Percentiles rank a stretch among this genome's conserved stretches.
Evolutionary conservation across 2,797 vertebrate genomes (phyloP).

Genomic region (Urosaurus nigricauda): DNA sequence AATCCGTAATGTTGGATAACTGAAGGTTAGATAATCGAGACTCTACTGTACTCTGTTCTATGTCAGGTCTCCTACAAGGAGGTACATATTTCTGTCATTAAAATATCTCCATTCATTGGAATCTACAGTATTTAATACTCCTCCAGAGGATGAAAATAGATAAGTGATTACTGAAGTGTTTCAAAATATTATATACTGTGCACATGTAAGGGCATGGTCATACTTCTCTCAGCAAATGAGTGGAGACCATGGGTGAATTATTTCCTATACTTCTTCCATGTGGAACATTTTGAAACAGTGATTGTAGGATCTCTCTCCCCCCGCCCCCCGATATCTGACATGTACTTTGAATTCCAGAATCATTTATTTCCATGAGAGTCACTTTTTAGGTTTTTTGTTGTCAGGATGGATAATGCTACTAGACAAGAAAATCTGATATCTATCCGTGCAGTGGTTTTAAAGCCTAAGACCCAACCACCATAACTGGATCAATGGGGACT

Average conservation of each 20-base stretch:
- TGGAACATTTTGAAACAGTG: background rate
- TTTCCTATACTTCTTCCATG: background rate
- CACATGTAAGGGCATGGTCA: background rate
- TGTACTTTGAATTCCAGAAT: background rate
- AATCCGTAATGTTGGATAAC: too few relatives aligned
- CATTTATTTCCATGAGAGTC: background rate
- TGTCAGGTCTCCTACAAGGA: background rate
- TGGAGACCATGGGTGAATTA: background rate
- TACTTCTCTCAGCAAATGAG: background rate
- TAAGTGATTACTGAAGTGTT: background rate
- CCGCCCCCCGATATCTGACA: too few relatives aligned
- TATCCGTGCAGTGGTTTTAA: too few relatives aligned
- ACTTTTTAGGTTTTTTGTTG: background rate
- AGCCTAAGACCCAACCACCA: too few relatives aligned
- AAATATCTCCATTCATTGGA: background rate
- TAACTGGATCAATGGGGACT: too few relatives aligned
- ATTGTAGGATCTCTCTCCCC: background rate
- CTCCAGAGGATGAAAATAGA: background rate
- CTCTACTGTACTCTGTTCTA: slow-evolving; percentile 15
- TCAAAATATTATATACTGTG: background rate
- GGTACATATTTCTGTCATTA: slow-evolving; percentile 42
- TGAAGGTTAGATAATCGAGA: too few relatives aligned
- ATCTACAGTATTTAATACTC: background rate
- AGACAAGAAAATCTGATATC: too few relatives aligned
- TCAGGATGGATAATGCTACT: too few relatives aligned